These are phyloP conservation scores for Geotrupes spiniger DNA, from an alignment of 2,888 invertebrate genomes.

Conservation along the genomic window DNA sequence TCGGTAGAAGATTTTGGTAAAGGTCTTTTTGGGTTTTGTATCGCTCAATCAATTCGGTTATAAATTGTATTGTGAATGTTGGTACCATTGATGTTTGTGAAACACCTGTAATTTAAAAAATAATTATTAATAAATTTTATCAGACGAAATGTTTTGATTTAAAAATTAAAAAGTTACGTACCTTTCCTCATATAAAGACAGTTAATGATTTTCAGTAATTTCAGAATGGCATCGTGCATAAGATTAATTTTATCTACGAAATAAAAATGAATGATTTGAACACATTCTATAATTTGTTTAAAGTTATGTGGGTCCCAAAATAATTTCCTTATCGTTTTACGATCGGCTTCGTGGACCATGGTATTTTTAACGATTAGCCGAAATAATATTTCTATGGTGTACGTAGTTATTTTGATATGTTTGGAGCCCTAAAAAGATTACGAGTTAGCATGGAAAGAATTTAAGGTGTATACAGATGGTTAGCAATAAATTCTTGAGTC, in stretches of 20 bases:
- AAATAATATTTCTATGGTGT: conserved; percentile 27
- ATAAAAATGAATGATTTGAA: conserved; percentile 25
- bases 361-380: conserved; percentile 27
- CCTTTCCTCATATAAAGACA: conserved; percentile 28
- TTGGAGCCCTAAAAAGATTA: conserved; percentile 24
- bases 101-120: neutral
- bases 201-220: conserved; percentile 29
- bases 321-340: conserved; percentile 23
- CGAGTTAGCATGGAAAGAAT: neutral
- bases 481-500: neutral
- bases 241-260: conserved; percentile 25
- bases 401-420: conserved; percentile 28
- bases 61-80: conserved; percentile 21
- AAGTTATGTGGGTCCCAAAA: conserved; percentile 27
- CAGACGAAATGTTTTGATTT: neutral
- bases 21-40: conserved; percentile 20
- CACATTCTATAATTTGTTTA: conserved; percentile 24
- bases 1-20: conserved; percentile 22
- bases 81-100: conserved; percentile 24
- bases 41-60: conserved; percentile 21
- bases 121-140: neutral
- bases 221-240: conserved; percentile 15
- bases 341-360: conserved; percentile 23
- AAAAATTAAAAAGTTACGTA: too few relatives aligned
- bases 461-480: too few relatives aligned